These are phyloP conservation scores for Cacatua alba DNA, from an alignment of 2,113 vertebrate genomes.

Conservation along the genomic window DNA sequence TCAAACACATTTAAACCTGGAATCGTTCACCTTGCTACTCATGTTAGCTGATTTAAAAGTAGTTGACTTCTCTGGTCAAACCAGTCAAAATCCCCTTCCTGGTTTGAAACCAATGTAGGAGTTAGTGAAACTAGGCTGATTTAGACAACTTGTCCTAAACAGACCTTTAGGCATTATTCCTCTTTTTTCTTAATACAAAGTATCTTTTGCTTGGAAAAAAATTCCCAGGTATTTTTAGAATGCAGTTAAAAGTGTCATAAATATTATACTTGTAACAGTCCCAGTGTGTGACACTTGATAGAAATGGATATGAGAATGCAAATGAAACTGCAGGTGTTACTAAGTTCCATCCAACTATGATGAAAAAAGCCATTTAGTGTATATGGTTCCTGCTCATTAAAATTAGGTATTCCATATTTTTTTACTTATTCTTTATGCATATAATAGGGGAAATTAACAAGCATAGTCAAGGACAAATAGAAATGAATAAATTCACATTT, in stretches of 20 bases:
- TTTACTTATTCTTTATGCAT: background rate
- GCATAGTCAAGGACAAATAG: background rate
- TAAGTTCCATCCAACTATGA: background rate
- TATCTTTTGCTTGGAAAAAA: background rate
- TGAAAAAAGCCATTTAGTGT: background rate
- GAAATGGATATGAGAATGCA: slow-evolving; percentile 22
- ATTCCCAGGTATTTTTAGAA: background rate
- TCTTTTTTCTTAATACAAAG: background rate
- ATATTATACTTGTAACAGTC: background rate
- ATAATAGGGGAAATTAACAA: background rate
- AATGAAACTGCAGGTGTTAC: slow-evolving; percentile 30
- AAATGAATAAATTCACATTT: background rate
- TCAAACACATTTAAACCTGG: background rate
- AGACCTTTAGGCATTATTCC: background rate
- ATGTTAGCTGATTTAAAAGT: background rate
- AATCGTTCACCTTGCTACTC: background rate
- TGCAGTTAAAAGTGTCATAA: background rate
- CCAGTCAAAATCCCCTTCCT: background rate
- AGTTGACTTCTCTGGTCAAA: background rate
- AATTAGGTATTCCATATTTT: background rate
- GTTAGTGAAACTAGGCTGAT: background rate
- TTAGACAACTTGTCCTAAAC: background rate
- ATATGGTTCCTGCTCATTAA: background rate
- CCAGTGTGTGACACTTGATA: background rate
- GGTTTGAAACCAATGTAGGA: background rate